Evolutionary conservation across 37 sponge, comb jelly and placozoan genomes (phyloP).

Genomic region (Petrosia ficiformis): DNA sequence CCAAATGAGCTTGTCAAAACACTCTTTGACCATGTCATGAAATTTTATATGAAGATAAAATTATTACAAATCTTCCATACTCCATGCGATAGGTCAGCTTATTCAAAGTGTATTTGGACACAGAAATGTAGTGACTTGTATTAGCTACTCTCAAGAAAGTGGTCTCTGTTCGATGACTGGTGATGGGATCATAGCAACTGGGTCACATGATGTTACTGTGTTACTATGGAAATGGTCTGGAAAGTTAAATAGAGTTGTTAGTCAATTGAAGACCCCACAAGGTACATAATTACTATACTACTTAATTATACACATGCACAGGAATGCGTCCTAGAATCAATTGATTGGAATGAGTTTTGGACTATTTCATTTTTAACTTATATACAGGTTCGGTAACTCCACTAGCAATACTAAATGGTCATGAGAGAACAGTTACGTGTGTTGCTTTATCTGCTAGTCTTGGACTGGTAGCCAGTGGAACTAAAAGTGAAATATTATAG

Average conservation of each 20-base stretch:
- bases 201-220: conserved; percentile 88
- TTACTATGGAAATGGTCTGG: conserved; percentile 85
- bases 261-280: not conserved
- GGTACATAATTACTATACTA: not conserved
- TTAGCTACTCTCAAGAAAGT: conserved; percentile 45
- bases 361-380: not conserved
- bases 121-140: conserved; percentile 68
- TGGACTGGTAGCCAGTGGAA: conserved; percentile 84
- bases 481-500: conserved; percentile 51
- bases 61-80: too few species aligned
- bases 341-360: not conserved
- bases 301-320: too few species aligned
- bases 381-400: conserved; percentile 39
- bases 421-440: conserved; percentile 67
- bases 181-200: conserved; percentile 66
- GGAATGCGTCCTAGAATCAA: not conserved
- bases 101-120: conserved; percentile 91
- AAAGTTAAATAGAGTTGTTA: conserved; percentile 38
- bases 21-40: too few species aligned
- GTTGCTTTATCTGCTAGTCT: conserved; percentile 59
- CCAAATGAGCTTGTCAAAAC: too few species aligned
- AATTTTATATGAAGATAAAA: too few species aligned
- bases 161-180: conserved; percentile 40
- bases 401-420: conserved; percentile 78
- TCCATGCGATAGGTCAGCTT: conserved; percentile 37